Evolutionary conservation across 2,888 invertebrate genomes (phyloP), one percentile per base, ranked within the genome.

Genomic region (Eucera pruinosa): DNA sequence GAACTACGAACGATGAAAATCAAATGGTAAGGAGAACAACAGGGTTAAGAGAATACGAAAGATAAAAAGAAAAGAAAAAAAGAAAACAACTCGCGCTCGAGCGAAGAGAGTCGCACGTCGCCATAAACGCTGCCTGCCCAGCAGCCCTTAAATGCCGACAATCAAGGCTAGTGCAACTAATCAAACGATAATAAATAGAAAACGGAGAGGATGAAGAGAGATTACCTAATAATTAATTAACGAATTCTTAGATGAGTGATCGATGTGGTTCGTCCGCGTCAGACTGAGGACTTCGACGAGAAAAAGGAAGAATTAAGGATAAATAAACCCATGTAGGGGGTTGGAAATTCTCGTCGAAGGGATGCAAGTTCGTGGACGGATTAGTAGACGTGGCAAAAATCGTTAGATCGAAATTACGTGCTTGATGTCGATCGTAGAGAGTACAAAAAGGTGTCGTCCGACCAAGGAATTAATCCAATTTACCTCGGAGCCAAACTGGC

Each of bases 131-230:
- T 90, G 89, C 86, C 80, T 84, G 86, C 84, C 79, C 88, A 90
- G 89, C 90, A 90, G 88, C 90, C 90, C 90, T 90, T 90, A 90
- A 84, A 91, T 91, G 91, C 91, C 91, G 91, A 91, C 91, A 91
- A 91, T 91, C 91, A 91, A 91, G 91, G 91, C 91, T 91, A 91
- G 91, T 91, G 91, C 91, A 91, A 91, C 88, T 91, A 91, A 91
- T 91, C 90, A 91, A 91, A 91, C 90, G 90, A 91, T 91, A 91
- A 91, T 85, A 85, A 86, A 81, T 86, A 85, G 83, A 84, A n/a
- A 43, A 43, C 33, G 72, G 75, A 64, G 71, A 68, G 67, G 74
- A 71, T 60, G 79, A 65, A 52, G 66, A 52, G 66, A 82, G 65
- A 73, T 72, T 81, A 80, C 77, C 70, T 83, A 85, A 84, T 82